Evolutionary conservation across 2,797 vertebrate species (phyloP).

Genomic region (Glyptemys insculpta): DNA sequence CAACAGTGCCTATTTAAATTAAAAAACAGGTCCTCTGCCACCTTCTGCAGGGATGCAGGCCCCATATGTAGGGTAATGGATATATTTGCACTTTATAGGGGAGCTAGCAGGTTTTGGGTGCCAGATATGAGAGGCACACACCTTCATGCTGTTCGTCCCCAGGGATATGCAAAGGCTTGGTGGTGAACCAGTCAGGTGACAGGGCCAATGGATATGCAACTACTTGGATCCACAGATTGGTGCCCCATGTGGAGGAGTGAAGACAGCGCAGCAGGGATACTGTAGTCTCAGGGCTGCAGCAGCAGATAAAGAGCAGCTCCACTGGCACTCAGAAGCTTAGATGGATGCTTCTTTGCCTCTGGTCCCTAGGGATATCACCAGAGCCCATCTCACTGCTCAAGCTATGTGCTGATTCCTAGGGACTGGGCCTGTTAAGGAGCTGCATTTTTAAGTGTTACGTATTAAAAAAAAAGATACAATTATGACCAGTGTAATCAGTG

Average conservation of each 20-base stretch:
- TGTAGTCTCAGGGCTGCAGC: background rate
- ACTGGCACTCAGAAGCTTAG: constrained; percentile 3
- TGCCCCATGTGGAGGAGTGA: constrained; percentile 15
- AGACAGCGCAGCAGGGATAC: background rate
- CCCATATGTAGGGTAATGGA: fast-evolving
- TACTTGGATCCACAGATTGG: fast-evolving
- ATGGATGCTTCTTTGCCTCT: background rate
- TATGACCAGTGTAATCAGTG: background rate
- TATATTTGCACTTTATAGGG: background rate
- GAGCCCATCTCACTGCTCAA: background rate
- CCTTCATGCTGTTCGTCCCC: fast-evolving
- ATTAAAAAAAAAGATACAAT: background rate
- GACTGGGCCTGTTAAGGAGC: background rate
- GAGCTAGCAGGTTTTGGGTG: background rate
- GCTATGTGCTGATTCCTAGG: background rate
- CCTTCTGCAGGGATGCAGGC: background rate
- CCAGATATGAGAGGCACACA: fast-evolving
- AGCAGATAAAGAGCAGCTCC: constrained; percentile 8
- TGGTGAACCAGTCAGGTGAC: background rate
- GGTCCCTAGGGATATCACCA: background rate
- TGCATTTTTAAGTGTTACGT: background rate
- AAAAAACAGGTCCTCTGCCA: background rate
- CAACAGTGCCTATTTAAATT: constrained; percentile 32
- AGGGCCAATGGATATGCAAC: background rate
- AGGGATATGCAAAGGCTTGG: background rate